Conservation (phyloP, 2,797 vertebrate species). For the Oceanodroma leucorhoa region DNA sequence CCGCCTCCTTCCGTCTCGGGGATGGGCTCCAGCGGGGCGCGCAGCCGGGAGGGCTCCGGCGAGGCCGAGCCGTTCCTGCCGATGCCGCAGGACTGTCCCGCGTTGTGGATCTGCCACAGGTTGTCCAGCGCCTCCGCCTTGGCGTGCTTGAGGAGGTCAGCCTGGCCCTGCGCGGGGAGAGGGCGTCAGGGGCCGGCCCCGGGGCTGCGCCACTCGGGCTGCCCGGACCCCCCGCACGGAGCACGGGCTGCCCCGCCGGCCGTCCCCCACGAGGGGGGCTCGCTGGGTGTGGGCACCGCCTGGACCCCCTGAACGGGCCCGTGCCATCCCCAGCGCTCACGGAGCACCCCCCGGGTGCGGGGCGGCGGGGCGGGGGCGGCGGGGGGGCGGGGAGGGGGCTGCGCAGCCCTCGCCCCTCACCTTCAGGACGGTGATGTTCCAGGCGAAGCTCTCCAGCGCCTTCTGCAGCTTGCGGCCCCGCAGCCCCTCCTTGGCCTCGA, state of each 20-base stretch:
- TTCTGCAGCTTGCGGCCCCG: conserved; percentile 91
- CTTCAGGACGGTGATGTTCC: conserved; percentile 95
- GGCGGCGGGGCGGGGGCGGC: accelerated
- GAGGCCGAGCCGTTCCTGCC: conserved; percentile 84
- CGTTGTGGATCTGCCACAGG: conserved; percentile 90
- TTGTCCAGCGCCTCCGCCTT: conserved; percentile 89
- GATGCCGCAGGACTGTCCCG: conserved; percentile 88
- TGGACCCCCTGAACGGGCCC: background rate
- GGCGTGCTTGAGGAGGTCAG: conserved; percentile 89
- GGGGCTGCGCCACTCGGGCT: background rate
- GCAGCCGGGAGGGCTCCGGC: conserved; percentile 73
- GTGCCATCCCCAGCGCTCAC: background rate
- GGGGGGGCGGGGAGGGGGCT: background rate
- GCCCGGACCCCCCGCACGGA: accelerated
- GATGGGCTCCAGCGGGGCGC: conserved; percentile 71
- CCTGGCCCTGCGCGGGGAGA: conserved; percentile 80
- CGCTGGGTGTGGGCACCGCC: accelerated
- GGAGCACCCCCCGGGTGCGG: background rate
- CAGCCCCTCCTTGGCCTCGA: conserved; percentile 88
- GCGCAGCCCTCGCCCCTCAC: conserved; percentile 48
- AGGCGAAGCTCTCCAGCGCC: conserved; percentile 92
- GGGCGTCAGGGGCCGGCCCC: background rate
- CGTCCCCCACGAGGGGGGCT: background rate
- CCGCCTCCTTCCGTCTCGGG: conserved; percentile 76
- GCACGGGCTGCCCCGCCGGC: background rate